A percentile compares a stretch with the other conserved stretches of the same genome.
These are phyloP conservation scores for Enteromius viviparus DNA, from an alignment of 2,797 vertebrate species.

Conservation along the genomic window DNA sequence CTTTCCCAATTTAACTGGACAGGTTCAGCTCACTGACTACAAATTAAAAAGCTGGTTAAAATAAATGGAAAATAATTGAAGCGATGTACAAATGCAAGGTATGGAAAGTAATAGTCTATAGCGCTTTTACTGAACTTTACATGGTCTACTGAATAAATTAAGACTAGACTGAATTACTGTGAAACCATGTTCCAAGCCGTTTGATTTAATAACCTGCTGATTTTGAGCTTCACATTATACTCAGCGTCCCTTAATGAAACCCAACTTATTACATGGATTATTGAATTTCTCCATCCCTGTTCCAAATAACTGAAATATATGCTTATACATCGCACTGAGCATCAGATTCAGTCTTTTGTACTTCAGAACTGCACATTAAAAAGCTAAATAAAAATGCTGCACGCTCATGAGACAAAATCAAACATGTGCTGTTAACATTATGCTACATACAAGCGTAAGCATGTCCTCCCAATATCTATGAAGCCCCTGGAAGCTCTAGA, in stretches of 20 bases:
- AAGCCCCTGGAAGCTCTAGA: neutral
- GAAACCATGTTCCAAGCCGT: slow-evolving; percentile 11
- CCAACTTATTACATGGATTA: neutral
- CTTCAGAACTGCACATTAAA: neutral
- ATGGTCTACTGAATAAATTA: neutral
- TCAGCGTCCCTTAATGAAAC: neutral
- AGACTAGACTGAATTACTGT: slow-evolving; percentile 7
- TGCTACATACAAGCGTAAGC: neutral
- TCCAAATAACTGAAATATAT: neutral
- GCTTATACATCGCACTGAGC: neutral
- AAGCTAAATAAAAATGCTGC: neutral
- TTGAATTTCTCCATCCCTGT: neutral
- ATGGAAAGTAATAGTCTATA: slow-evolving; percentile 3
- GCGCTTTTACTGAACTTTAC: neutral
- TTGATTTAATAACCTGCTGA: slow-evolving; percentile 4
- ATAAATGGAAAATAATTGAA: slow-evolving; percentile 21
- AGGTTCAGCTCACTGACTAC: neutral
- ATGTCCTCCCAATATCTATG: neutral
- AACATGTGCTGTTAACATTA: neutral
- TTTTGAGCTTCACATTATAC: neutral
- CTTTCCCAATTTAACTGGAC: neutral
- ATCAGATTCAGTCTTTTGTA: neutral
- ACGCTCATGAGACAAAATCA: neutral
- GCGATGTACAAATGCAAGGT: slow-evolving; percentile 23
- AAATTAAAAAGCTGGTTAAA: slow-evolving; percentile 19